Evolutionary conservation across 2,797 vertebrate species (phyloP), one percentile per base, ranked within the genome.

Genomic region (Microctenopoma steveboyesi): DNA sequence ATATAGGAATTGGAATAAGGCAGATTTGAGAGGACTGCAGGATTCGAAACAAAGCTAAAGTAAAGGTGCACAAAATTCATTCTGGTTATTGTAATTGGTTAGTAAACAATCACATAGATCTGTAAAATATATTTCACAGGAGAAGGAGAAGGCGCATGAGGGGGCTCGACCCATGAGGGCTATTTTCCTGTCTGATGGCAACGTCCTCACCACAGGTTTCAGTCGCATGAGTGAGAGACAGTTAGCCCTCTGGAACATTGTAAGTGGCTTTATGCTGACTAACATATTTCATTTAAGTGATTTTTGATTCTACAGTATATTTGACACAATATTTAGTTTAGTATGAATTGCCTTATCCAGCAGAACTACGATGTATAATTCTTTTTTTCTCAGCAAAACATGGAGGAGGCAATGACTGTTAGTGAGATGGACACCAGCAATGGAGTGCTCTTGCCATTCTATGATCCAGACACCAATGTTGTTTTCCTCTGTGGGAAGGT

Each of bases 401-500:
- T 99, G 94, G 95, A 97, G 4, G 97, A 98, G 68, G 91, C 97
- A 1, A 95, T 99, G 56, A 93, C 95, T 35, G 95, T 98, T 49
- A 95, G 95, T 6, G 97, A 99, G 89, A 95, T 99, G 96, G 97
- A 99, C 90, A 96, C 95, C 25, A 99, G 97, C 91, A 99, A 98
- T 0, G 98, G 97, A 5, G 97, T 99, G 46, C 90, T 99, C 63
- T 89, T 99, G 74, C 98, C 97, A 0, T 99, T 98, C 91, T 99
- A 99, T 0, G 98, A 99, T 68, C 95, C 97, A 0, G 98, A 99
- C 86, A 98, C 96, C 85, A 97, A 86, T 51, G 92, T 99, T 46
- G 95, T 99, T 79, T 99, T 98, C 93, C 86, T 99, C 64, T 98
- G 97, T 83, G 98, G 98, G 64, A 99, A 99, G 95, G 98, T 97